Evolutionary conservation across 2,113 vertebrate species (phyloP), one percentile per base, ranked within the genome.

Genomic region (Loxodonta africana): DNA sequence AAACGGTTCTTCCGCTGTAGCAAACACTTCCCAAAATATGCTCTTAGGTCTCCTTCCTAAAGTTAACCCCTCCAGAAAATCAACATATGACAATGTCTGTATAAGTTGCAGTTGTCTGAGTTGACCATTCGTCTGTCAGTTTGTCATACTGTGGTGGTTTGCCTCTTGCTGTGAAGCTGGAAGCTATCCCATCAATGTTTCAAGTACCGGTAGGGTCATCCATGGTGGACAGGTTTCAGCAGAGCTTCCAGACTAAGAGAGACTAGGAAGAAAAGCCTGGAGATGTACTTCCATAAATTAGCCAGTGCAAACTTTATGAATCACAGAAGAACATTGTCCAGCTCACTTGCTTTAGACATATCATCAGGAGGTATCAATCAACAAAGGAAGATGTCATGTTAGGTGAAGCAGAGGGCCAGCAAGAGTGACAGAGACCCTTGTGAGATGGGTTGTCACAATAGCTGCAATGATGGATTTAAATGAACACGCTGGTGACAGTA

Each of bases 21-120:
- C 33, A 90, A 80, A 7, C 26, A 48, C 44, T 94, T 97, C 63
- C 37, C 48, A 94, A 94, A 96, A 63, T 81, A n/a, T 57, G 3
- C 9, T 86, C 18, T 63, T 90, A 92, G 46, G 6, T 71, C 2
- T 37, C 46, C 94, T 87, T 60, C 33, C 51, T 87, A 62, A 83
- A 83, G n/a, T 88, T 20, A 69, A 85, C 23, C 1, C 15, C 15
- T 41, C 44, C 44, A 94, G 33, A 69, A 57, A 78, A 76, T 83
- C 60, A 53, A 41, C 90, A 84, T 30, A 21, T 69, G 60, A 82
- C 53, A 90, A 78, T 92, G 25, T 92, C 44, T 90, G 5, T 44
- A 21, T 94, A 46, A 60, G 20, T 88, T 89, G 44, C 10, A 92
- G 28, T 48, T 69, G 9, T 65, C 26, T 89, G 46, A 87, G 71